Percentiles rank a stretch among this genome's conserved stretches.
Conservation (phyloP, 2,888 invertebrate species). For the Mesorhabditis spiculigera region DNA sequence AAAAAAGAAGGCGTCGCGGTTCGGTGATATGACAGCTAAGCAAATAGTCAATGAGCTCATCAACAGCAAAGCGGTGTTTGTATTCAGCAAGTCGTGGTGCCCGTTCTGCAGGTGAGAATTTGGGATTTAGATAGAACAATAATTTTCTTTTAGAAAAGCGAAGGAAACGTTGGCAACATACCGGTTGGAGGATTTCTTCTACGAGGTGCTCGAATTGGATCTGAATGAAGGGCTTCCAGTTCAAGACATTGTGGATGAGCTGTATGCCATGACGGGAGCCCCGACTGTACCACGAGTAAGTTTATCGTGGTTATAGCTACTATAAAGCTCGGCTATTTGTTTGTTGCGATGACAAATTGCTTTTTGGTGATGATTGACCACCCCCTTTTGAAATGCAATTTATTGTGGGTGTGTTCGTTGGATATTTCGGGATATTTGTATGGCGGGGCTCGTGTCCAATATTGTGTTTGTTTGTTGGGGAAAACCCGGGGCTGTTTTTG, state of each 20-base stretch:
- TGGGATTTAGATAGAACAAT: not conserved
- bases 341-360: too few relatives aligned
- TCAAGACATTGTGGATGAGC: not conserved
- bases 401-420: not conserved
- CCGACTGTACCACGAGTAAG: not conserved
- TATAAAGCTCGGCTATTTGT: too few relatives aligned
- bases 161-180: not conserved
- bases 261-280: not conserved
- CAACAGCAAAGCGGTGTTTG: not conserved
- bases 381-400: not conserved
- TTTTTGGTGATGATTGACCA: not conserved
- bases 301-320: too few relatives aligned
- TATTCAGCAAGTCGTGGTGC: conserved; percentile 3
- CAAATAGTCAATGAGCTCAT: not conserved
- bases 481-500: too few relatives aligned
- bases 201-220: not conserved
- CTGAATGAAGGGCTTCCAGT: not conserved
- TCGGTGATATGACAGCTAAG: not conserved
- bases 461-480: too few relatives aligned
- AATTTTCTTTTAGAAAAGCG: not conserved
- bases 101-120: not conserved
- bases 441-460: too few relatives aligned
- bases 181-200: not conserved
- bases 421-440: too few relatives aligned
- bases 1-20: not conserved